phyloP scores from a whole-genome alignment of 1,140 invertebrate species.

The Drosophila orena region DNA sequence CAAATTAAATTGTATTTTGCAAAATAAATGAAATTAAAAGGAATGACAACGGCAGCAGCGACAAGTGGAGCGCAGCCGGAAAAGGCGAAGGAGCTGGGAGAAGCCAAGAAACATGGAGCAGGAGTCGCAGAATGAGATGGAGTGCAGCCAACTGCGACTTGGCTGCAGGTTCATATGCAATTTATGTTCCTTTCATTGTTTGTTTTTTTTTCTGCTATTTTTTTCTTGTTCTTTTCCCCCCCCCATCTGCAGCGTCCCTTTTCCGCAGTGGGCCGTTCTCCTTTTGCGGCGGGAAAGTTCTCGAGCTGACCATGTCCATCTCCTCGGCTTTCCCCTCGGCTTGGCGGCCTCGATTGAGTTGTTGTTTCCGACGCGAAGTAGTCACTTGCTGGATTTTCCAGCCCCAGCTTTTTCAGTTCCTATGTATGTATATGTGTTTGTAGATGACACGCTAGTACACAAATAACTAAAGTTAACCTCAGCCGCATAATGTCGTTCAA shows the following conservation, averaged over 20 bases:
- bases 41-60: constrained; percentile 70
- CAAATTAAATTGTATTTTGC: constrained; percentile 82
- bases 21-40: constrained; percentile 83
- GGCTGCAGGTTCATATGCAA: constrained; percentile 55
- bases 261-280: constrained; percentile 7
- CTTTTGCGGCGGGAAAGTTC: constrained; percentile 28
- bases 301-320: neutral
- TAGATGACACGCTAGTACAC: neutral
- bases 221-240: constrained; percentile 1
- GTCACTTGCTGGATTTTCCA: constrained; percentile 4
- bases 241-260: constrained; percentile 29
- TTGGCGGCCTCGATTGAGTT: constrained; percentile 21
- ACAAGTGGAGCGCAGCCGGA: constrained; percentile 50
- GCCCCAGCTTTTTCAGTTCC: neutral
- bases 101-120: constrained; percentile 23
- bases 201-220: neutral
- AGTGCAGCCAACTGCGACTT: constrained; percentile 52
- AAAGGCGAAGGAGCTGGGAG: constrained; percentile 38
- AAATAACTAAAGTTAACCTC: neutral
- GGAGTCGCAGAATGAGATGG: constrained; percentile 33
- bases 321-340: constrained; percentile 4
- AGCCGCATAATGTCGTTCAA: neutral
- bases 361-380: neutral
- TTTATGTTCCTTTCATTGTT: constrained; percentile 58
- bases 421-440: too few relatives aligned